phyloP scores from a whole-genome alignment of 2,797 vertebrate species.

The Xiphorhynchus erythropygius region DNA sequence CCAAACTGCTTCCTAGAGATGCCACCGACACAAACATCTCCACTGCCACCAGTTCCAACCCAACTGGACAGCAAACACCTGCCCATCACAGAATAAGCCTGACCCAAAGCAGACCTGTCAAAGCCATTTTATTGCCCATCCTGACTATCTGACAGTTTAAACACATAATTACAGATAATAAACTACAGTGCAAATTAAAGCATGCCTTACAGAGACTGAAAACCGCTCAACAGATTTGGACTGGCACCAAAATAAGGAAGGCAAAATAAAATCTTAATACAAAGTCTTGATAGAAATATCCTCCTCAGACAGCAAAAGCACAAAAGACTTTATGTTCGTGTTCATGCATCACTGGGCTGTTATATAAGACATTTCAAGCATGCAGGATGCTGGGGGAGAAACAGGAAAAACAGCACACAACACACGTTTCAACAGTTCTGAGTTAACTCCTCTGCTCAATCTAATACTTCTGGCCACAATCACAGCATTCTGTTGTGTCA shows the following conservation, averaged over 20 bases:
- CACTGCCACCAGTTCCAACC: not conserved
- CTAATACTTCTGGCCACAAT: not conserved
- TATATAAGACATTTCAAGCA: not conserved
- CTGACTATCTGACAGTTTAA: not conserved
- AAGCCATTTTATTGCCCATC: not conserved
- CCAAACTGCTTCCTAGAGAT: not conserved
- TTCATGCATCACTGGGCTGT: not conserved
- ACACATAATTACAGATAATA: not conserved
- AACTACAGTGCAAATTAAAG: not conserved
- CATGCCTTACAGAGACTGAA: not conserved
- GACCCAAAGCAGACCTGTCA: not conserved
- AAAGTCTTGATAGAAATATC: not conserved
- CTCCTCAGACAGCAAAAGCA: not conserved
- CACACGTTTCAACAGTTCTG: not conserved
- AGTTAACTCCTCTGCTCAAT: not conserved
- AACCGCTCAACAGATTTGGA: not conserved
- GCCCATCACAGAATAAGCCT: not conserved
- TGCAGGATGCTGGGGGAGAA: not conserved
- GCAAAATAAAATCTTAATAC: not conserved
- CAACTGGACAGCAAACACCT: not conserved
- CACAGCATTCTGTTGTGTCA: not conserved
- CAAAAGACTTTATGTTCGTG: not conserved
- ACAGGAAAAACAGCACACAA: not conserved
- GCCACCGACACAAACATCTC: fast-evolving
- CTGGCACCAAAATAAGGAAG: not conserved